Base-by-base conservation (phyloP, 2,797 vertebrate genomes). In the Melanotaenia nigrans region DNA sequence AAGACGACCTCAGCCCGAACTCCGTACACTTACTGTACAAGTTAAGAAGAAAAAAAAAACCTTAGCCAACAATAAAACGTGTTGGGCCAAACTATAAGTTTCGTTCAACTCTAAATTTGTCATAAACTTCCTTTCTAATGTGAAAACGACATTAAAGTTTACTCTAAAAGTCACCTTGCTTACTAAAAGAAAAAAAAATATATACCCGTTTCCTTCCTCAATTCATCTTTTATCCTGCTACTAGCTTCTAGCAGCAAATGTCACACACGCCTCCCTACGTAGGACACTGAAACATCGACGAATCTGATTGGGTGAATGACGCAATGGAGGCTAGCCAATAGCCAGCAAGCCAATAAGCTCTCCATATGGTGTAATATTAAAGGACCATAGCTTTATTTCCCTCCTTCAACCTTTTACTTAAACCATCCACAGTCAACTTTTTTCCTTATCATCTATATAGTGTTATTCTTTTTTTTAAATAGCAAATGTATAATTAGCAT, bases 251-350 rank as follows among this genome's bases (percentile, higher is more conserved):
- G 73, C 90, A 79, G 81, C 87, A 91, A 94, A 94, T 94, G 93
- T 95, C 94, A 95, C 85, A 88, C 89, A 87, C 85, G 75, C 87
- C 87, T 88, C 78, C 82, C 80, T 85, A 90, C 91, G 86, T 92
- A 84, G 20, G 60, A 63, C 82, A 83, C 90, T 4, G 51, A 22
- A 89, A 65, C 82, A 88, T 80, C 75, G 76, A 72, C 61, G 35
- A 69, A 61, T 35, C 77, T 83, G 80, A 82, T 91, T 93, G 90
- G 93, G 45, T 64, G 38, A 53, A 1, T 65, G 68, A 79, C 65
- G 53, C 33, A 28, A 49, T 0, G 22, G 18, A 20, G 5, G 5
- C 1, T 11, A 62, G 25, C 83, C 83, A 83, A 88, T 86, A 11
- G 16, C 47, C 11, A 22, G 16, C 10, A 6, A 6, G 54, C 11